phyloP scores from a whole-genome alignment of 2,888 invertebrate genomes.

The Synanthedon vespiformis region DNA sequence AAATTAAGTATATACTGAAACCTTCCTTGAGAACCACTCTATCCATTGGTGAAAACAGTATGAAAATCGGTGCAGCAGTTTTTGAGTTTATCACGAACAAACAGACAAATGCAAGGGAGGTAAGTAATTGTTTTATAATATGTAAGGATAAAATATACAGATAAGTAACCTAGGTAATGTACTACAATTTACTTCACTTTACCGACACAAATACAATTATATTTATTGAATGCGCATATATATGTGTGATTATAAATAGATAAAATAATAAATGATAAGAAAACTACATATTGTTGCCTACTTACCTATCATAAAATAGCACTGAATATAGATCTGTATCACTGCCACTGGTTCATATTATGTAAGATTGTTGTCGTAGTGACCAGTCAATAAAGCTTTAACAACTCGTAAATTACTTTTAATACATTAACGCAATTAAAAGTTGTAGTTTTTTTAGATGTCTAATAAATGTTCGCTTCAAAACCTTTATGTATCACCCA shows the following conservation, averaged over 20 bases:
- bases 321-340: not conserved
- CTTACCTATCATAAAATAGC: constrained; percentile 37
- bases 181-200: no score
- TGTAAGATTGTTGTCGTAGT: not conserved
- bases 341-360: not conserved
- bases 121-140: no score
- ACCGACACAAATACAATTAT: not conserved
- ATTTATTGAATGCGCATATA: not conserved
- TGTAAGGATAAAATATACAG: no score
- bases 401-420: not conserved
- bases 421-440: not conserved
- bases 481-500: not conserved
- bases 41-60: no score
- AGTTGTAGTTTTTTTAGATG: not conserved
- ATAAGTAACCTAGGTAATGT: no score
- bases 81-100: no score
- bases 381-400: not conserved
- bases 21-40: no score
- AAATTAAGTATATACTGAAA: no score
- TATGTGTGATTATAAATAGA: not conserved
- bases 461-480: not conserved
- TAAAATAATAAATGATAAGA: not conserved
- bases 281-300: constrained; percentile 8
- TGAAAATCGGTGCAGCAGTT: no score
- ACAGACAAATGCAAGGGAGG: no score